Conservation (phyloP, 2,888 invertebrate genomes). For the Patella ulyssiponensis region DNA sequence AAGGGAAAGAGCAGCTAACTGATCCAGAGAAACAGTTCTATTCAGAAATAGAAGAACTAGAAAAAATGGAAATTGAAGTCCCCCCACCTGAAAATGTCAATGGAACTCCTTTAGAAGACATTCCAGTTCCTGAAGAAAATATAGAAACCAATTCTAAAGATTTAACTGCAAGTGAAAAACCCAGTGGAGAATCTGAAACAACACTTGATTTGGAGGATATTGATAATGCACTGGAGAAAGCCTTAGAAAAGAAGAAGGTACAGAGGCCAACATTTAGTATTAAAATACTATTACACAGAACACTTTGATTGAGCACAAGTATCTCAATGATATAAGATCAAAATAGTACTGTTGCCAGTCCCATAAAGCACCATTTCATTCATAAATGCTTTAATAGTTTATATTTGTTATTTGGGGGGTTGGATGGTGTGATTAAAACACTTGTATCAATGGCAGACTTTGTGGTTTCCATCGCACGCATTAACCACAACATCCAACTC, state of each 20-base stretch:
- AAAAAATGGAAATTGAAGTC: constrained; percentile 4
- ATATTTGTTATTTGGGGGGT: no score
- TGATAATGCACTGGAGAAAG: constrained; percentile 66
- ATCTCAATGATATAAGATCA: no score
- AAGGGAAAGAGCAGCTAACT: constrained; percentile 15
- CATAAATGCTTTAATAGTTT: no score
- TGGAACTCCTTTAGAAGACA: background rate
- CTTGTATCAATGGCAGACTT: no score
- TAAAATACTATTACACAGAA: no score
- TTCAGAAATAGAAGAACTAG: constrained; percentile 20
- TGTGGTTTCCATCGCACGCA: no score
- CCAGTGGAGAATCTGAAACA: constrained; percentile 42
- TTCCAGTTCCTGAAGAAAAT: background rate
- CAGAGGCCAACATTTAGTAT: no score
- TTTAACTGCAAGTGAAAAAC: background rate
- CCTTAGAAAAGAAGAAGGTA: constrained; percentile 64
- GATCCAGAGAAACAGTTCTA: constrained; percentile 9
- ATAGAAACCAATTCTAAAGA: background rate
- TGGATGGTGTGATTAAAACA: no score
- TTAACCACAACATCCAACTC: no score
- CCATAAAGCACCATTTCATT: no score
- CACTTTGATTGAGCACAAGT: no score
- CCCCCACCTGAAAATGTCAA: constrained; percentile 14
- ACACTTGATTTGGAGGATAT: constrained; percentile 68
- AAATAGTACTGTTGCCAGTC: no score